Conservation (phyloP, 2,113 vertebrate genomes). For the Chitala chitala region DNA sequence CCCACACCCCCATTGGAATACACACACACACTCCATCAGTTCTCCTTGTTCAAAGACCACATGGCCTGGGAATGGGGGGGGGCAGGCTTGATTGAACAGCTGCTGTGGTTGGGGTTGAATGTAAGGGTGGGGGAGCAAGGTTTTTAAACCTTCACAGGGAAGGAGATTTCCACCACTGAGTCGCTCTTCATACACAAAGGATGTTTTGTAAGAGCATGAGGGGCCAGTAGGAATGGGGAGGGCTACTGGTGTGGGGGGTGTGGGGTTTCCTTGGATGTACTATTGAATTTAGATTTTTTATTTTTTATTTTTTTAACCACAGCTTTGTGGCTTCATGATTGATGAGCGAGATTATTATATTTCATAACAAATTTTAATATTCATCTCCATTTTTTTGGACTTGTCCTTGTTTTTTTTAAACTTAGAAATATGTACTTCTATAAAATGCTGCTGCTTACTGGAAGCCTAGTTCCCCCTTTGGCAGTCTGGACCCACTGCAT, state of each 20-base stretch:
- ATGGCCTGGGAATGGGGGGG: not conserved
- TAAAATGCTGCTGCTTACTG: no score
- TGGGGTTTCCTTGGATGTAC: conserved; percentile 10
- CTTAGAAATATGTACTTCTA: no score
- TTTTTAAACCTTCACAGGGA: not conserved
- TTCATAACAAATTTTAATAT: conserved; percentile 10
- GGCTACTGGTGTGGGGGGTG: not conserved
- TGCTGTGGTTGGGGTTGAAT: not conserved
- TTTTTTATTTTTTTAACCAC: not conserved
- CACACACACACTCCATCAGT: not conserved
- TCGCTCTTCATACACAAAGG: conserved; percentile 15
- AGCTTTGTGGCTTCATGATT: conserved; percentile 27
- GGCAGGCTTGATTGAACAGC: conserved; percentile 8
- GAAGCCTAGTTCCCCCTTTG: no score
- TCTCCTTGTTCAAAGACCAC: not conserved
- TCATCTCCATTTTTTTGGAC: not conserved
- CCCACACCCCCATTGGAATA: not conserved
- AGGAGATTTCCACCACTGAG: not conserved
- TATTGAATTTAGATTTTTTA: not conserved
- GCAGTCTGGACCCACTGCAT: no score
- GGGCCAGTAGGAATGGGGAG: not conserved
- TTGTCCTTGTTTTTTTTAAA: no score
- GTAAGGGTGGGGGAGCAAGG: not conserved
- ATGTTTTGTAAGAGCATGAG: not conserved
- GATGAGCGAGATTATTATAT: conserved; percentile 10